Percentiles rank a stretch among this genome's conserved stretches.
phyloP scores from a whole-genome alignment of 2,113 vertebrate species.

The Onychostruthus taczanowskii region DNA sequence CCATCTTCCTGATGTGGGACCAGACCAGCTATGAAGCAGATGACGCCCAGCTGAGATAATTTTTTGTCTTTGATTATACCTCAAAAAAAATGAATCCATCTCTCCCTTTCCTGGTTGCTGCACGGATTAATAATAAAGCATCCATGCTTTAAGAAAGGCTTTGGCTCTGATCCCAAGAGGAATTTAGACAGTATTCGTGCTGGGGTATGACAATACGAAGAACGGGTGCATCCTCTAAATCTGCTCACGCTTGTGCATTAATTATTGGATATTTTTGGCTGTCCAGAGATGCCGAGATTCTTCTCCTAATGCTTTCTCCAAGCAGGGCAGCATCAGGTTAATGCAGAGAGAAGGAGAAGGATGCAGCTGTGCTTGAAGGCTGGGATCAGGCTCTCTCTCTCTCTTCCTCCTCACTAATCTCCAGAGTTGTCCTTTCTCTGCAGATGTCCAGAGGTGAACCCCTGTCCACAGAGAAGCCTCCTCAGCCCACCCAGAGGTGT shows the following conservation, averaged over 20 bases:
- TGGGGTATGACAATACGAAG: not conserved
- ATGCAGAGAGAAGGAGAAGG: not conserved
- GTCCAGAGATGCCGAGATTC: not conserved
- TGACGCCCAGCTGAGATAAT: not conserved
- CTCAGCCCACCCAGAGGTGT: not conserved
- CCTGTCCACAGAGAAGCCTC: not conserved
- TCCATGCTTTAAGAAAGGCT: not conserved
- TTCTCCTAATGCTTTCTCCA: not conserved
- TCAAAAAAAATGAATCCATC: not conserved
- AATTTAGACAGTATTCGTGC: not conserved
- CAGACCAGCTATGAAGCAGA: not conserved
- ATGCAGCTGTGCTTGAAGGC: not conserved
- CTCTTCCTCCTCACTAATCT: not conserved
- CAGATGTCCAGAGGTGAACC: not conserved
- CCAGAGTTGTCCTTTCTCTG: not conserved
- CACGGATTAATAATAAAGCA: conserved; percentile 12
- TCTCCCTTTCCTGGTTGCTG: not conserved
- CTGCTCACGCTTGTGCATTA: not conserved
- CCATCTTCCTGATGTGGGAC: not conserved
- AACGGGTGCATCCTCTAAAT: not conserved
- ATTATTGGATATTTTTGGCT: not conserved
- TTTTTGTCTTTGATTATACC: not conserved
- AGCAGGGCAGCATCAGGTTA: not conserved
- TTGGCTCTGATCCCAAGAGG: conserved; percentile 42
- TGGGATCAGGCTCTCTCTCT: not conserved